phyloP scores from a whole-genome alignment of 2,113 vertebrate species.

The Bostrychus sinensis region DNA sequence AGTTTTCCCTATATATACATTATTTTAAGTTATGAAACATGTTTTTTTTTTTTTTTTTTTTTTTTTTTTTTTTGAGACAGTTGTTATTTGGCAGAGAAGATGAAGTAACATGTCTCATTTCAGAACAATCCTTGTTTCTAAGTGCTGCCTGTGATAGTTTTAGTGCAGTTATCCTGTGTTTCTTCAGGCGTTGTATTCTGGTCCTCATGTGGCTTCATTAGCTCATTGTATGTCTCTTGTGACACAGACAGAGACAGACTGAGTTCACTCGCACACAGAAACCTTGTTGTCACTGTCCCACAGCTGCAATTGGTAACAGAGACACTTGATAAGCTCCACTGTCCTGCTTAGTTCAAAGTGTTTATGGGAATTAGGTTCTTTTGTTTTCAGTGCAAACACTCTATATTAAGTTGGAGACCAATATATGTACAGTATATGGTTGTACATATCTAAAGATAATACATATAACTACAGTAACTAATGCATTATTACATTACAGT shows the following conservation, averaged over 20 bases:
- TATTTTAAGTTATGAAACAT: no score
- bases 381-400: no score
- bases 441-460: no score
- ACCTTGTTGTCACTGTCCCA: slow-evolving; percentile 54
- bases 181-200: slow-evolving; percentile 59
- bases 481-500: no score
- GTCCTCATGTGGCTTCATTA: slow-evolving; percentile 76
- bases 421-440: no score
- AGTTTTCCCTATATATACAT: no score
- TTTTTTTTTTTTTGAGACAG: no score
- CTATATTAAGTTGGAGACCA: no score
- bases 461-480: no score
- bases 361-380: background rate
- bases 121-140: slow-evolving; percentile 18
- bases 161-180: slow-evolving; percentile 40
- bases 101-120: background rate
- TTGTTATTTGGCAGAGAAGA: background rate
- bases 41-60: no score
- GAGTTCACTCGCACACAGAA: slow-evolving; percentile 31
- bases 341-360: background rate
- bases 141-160: slow-evolving; percentile 42
- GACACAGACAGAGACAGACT: slow-evolving; percentile 35
- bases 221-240: slow-evolving; percentile 50
- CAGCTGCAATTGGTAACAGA: slow-evolving; percentile 25
- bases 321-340: background rate